Base-by-base conservation (phyloP, 2,113 vertebrate species). In the Lipophrys pholis region DNA sequence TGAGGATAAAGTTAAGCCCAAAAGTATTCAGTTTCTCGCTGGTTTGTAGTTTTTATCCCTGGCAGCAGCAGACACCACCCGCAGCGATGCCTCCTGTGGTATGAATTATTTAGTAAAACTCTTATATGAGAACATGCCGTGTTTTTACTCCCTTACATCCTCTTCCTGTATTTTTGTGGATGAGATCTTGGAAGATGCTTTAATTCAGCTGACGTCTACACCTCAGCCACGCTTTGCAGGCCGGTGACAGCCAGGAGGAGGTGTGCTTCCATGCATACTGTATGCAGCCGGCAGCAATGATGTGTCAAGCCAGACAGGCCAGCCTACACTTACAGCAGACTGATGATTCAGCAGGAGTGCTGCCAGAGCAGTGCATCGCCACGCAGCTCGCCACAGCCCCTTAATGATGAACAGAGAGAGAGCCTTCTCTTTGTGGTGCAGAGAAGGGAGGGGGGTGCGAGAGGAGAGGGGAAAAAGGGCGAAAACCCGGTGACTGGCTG, bases 261-360 rank as follows among this genome's bases (percentile, higher is more conserved):
- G 68, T 39, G 68, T 39, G 56, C 45, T 55, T 40, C 46, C 56
- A 71, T 82, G 76, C 85, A 83, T 69, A 71, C 53, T 80, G 65
- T 45, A 73, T 68, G 61, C 48, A 69, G 16, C 36, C 50, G 41
- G 50, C 78, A 64, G 74, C 58, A 72, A 64, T 57, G 58, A 87
- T 73, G 84, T 78, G 87, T 87, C 87, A 85, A 83, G 63, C 59
- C 39, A 83, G 82, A 84, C 79, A 56, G 56, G 61, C 59, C 52
- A 48, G 51, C 71, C 59, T 43, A 62, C 76, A 81, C 67, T 77
- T 71, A 60, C 68, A 73, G 78, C 70, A 89, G 83, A 82, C 63
- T 87, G 89, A 89, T 91, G 88, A 91, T 61, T 92, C 89, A 93
- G 91, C 90, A 90, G 56, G 38, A 82, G 53, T 67, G 58, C 46